Evolutionary conservation across 2,888 invertebrate genomes (phyloP), one percentile per base, ranked within the genome.

Genomic region (Empis livida): DNA sequence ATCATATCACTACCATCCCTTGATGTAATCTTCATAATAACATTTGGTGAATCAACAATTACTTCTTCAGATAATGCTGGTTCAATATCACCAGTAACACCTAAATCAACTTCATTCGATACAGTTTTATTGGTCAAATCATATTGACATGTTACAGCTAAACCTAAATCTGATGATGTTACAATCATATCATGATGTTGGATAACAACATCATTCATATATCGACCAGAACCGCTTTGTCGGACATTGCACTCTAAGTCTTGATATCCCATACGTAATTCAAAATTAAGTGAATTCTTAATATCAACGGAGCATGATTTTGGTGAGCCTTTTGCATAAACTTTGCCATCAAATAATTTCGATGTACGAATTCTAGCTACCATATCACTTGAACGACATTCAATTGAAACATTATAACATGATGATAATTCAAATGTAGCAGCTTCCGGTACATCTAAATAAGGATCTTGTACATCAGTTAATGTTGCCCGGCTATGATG

Each of bases 141-240:
- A 71, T 91, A 92, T 67, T 92, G 90, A 68, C 92, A 93, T 54
- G 90, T 89, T 48, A 93, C 88, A 43, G 90, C 89, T 51, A 92
- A 75, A 45, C 92, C 91, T 61, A 92, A 78, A 76, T 93, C 93
- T 41, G 90, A 88, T 55, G 88, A 89, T 51, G 93, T 93, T 49
- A 93, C 90, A 59, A 93, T 92, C 54, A 89, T 89, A 63, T 92
- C 91, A 72, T 93, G 92, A 71, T 92, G 91, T 65, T 93, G 93
- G 61, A 93, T 90, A 49, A 92, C 86, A 39, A 90, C 89, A 71
- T 92, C 92, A 69, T 90, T 92, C 60, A 89, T 76, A 63, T 86
- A 88, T 62, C 83, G 77, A 56, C 90, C 90, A 45, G 85, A 77
- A 48, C 88, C 86, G 62, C 87, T 88, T 65, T 91, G 88, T 59